phyloP scores from a whole-genome alignment of 1,140 invertebrate genomes.

The Lethocerus indicus region DNA sequence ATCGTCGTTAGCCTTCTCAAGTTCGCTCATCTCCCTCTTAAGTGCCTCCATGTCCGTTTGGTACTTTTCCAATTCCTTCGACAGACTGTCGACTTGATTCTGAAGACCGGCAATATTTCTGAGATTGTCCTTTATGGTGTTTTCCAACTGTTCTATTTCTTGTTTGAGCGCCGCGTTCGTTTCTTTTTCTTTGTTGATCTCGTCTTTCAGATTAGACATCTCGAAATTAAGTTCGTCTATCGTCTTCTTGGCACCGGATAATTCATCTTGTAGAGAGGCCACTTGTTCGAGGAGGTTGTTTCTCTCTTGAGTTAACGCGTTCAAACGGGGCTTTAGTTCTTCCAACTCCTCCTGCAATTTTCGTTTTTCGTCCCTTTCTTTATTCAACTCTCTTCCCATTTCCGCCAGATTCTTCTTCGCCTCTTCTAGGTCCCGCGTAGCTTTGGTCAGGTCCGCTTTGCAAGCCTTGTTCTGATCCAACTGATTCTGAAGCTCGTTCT shows the following conservation, averaged over 20 bases:
- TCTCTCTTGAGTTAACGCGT: too few species aligned
- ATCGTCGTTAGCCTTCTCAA: background rate
- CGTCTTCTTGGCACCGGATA: too few species aligned
- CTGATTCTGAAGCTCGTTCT: too few species aligned
- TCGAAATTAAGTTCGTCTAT: too few species aligned
- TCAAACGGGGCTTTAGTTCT: too few species aligned
- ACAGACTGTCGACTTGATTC: too few species aligned
- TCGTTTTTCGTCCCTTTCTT: background rate
- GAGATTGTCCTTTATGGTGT: too few species aligned
- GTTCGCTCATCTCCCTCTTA: background rate
- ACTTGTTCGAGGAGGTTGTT: too few species aligned
- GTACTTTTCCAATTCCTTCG: background rate
- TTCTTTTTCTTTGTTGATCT: background rate
- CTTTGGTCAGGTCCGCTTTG: background rate
- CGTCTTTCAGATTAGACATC: conserved; percentile 1
- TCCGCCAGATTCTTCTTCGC: background rate
- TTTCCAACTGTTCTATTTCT: too few species aligned
- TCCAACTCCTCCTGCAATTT: background rate
- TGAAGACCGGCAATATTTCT: too few species aligned
- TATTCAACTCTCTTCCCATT: background rate
- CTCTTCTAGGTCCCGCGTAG: background rate
- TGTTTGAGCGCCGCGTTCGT: background rate
- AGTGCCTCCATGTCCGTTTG: background rate
- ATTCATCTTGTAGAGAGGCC: too few species aligned
- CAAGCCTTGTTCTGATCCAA: too few species aligned